Conservation (phyloP, 2,888 invertebrate genomes). For the Rapana venosa region DNA sequence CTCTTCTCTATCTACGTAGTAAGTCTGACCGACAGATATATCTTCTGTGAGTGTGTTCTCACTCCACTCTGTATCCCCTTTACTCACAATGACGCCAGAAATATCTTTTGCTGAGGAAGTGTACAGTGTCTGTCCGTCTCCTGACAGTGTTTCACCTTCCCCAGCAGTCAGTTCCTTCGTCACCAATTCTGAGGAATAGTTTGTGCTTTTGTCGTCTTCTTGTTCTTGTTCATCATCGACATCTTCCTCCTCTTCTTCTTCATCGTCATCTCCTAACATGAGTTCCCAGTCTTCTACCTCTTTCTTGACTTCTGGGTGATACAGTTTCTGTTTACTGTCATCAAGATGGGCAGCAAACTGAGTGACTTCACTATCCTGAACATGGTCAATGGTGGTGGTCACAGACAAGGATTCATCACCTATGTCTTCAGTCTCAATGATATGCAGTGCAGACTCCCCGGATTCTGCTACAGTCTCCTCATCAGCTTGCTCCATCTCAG, state of each 20-base stretch:
- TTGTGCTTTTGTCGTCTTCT: neutral
- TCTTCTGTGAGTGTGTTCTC: no score
- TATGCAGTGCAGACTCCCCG: neutral
- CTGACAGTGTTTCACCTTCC: neutral
- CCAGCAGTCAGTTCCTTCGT: neutral
- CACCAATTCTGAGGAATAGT: neutral
- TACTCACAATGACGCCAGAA: no score
- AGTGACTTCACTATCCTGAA: neutral
- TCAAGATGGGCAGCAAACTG: neutral
- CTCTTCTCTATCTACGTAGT: no score
- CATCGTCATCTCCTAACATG: neutral
- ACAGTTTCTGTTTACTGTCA: neutral
- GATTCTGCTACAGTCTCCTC: neutral
- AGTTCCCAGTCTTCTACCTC: no score
- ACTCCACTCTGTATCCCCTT: no score
- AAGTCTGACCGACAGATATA: no score
- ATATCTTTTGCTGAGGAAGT: no score
- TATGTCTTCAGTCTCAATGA: neutral
- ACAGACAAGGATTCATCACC: neutral
- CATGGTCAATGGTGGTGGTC: neutral
- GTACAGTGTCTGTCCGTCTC: neutral
- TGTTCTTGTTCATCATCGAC: neutral
- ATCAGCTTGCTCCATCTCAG: neutral
- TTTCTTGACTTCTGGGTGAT: neutral
- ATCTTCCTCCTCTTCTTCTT: neutral